phyloP scores from a whole-genome alignment of 2,113 vertebrate genomes.

The Crotalus viridis region DNA sequence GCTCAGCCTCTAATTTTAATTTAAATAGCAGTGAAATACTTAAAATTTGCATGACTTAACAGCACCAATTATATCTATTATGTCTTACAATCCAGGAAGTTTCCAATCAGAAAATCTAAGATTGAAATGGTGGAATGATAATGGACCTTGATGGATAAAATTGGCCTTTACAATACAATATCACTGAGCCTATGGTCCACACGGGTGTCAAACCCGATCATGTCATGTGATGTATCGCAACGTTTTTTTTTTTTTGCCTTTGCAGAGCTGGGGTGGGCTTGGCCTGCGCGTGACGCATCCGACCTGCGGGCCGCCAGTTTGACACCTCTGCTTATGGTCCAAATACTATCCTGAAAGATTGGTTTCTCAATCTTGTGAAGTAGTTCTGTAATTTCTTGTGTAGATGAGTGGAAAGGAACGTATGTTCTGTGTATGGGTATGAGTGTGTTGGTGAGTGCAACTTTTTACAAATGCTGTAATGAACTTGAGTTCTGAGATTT shows the following conservation, averaged over 20 bases:
- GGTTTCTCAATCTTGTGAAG: conserved; percentile 70
- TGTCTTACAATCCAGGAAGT: conserved; percentile 71
- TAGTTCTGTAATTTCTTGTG: conserved; percentile 71
- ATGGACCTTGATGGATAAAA: conserved; percentile 60
- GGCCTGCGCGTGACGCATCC: too few relatives aligned
- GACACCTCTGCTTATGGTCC: conserved; percentile 54
- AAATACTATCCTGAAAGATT: conserved; percentile 56
- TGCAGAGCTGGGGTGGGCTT: too few relatives aligned
- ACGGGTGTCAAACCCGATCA: neutral
- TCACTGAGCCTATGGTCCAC: conserved; percentile 66
- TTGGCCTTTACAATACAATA: conserved; percentile 67
- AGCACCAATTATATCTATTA: conserved; percentile 71
- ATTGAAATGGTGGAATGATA: conserved; percentile 58
- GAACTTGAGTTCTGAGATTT: conserved; percentile 72
- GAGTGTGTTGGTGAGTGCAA: conserved; percentile 59
- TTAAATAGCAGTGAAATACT: conserved; percentile 71
- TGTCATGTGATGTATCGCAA: too few relatives aligned
- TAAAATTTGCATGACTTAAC: conserved; percentile 79
- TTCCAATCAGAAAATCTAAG: conserved; percentile 65
- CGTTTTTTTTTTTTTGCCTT: too few relatives aligned
- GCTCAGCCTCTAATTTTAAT: conserved; percentile 72
- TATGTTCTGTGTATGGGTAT: conserved; percentile 56
- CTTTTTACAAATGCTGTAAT: conserved; percentile 71
- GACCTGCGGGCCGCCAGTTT: too few relatives aligned
- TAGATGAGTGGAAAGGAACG: conserved; percentile 65